A percentile compares a stretch with the other conserved stretches of the same genome.
Conservation (phyloP, 2,888 invertebrate genomes). For the Microctonus brassicae region DNA sequence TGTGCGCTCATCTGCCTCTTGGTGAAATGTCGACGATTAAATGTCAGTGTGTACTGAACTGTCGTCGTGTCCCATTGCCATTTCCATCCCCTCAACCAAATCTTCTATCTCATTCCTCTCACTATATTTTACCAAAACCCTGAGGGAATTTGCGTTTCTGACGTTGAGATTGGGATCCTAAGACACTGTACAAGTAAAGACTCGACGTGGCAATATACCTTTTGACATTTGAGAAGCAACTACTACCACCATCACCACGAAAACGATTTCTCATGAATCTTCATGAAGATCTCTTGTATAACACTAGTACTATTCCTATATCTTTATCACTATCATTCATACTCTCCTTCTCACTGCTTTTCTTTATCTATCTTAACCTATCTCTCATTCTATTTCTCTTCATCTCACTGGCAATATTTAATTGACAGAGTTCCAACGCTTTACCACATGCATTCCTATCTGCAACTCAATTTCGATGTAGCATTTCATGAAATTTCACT, state of each 20-base stretch:
- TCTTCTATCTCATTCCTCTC: background rate
- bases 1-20: conserved; percentile 47
- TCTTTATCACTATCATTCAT: background rate
- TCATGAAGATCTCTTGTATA: conserved; percentile 15
- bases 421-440: conserved; percentile 32
- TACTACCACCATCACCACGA: conserved; percentile 23
- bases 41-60: conserved; percentile 49
- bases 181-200: conserved; percentile 20
- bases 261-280: conserved; percentile 31
- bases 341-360: too few species aligned
- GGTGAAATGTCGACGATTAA: conserved; percentile 58
- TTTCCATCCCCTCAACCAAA: conserved; percentile 19
- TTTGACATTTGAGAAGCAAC: conserved; percentile 37
- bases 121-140: background rate
- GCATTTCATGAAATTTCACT: conserved; percentile 1
- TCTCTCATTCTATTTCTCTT: background rate
- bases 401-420: conserved; percentile 30
- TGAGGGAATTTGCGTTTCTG: conserved; percentile 32
- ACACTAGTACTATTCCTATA: background rate
- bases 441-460: background rate
- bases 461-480: conserved; percentile 14
- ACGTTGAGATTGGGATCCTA: conserved; percentile 39
- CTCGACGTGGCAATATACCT: conserved; percentile 34
- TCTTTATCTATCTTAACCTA: too few species aligned
- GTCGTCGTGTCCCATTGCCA: conserved; percentile 26